Base-by-base conservation (phyloP, 1,140 invertebrate species). In the Monomorium pharaonis region DNA sequence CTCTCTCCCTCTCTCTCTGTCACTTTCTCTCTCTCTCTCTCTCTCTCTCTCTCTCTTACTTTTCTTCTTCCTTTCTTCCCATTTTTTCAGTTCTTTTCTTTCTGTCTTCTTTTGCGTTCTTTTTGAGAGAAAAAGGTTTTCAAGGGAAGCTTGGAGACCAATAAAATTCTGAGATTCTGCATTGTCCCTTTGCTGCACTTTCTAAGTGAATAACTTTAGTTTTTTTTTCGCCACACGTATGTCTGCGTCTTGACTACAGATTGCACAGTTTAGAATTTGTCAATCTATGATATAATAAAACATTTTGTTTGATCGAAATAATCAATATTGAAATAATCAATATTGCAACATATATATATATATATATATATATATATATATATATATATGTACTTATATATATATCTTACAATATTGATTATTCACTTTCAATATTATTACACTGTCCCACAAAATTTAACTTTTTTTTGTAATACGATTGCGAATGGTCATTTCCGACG, bases 111-210 rank as follows among this genome's bases (percentile, higher is more conserved):
- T 56, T n/a, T 9, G 24, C 14, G n/a, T 12, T n/a, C 21, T 18
- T 14, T 58, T 60, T 27, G 16, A 18, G 37, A 75, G 27, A 65
- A 33, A 18, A 44, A 78, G 60, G 16, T 51, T 10, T 37, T 76
- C 33, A 49, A 81, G 18, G 63, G 56, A 85, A 85, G 63, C 56
- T 63, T n/a, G 33, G 44, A 74, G 81, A 89, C 78, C 76, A 77
- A 88, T 54, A 87, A 88, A 89, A 81, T 75, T 37, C 78, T 84
- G 60, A 88, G 85, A 69, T 81, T 51, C 76, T 58, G 63, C 69
- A 78, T 81, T 87, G 42, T 58, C 85, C 33, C 44, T 56, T 60
- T 44, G 77, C 49, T 47, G 60, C 42, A 37, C 37, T 63, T 60
- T 27, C 4, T 16, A 0, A 33, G 10, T 65, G 16, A 85, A 69